These are phyloP conservation scores for Pituophis catenifer DNA, from an alignment of 2,113 vertebrate species.

Conservation along the genomic window DNA sequence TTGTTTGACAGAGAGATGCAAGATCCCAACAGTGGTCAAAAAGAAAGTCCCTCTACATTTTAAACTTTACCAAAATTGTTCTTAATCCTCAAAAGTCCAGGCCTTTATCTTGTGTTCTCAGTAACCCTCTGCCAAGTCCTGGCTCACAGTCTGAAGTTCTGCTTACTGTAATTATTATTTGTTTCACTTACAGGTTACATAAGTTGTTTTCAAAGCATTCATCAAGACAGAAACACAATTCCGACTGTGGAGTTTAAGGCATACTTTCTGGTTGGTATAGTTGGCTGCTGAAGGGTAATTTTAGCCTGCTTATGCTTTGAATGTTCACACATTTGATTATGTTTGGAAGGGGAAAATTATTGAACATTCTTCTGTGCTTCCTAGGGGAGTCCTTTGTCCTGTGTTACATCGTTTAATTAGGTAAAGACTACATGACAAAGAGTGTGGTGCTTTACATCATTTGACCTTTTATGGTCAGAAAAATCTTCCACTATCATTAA, in stretches of 20 bases:
- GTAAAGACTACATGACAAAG: background rate
- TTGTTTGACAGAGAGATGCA: background rate
- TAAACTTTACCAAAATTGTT: background rate
- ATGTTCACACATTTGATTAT: background rate
- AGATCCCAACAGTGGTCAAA: background rate
- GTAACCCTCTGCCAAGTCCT: background rate
- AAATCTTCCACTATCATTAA: background rate
- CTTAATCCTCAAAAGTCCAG: background rate
- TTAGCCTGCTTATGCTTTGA: slow-evolving; percentile 3
- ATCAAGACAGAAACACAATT: slow-evolving; percentile 14
- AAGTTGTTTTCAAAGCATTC: slow-evolving; percentile 36
- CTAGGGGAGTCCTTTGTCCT: background rate
- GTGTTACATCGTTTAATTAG: background rate
- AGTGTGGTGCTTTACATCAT: background rate
- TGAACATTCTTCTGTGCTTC: background rate
- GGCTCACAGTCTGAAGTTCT: slow-evolving; percentile 4
- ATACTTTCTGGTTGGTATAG: background rate
- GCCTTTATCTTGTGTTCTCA: background rate
- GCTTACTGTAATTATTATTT: slow-evolving; percentile 34
- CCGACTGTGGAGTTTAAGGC: background rate
- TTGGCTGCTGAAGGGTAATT: background rate
- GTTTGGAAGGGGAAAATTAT: background rate
- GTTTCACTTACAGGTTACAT: background rate
- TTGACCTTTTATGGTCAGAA: slow-evolving; percentile 24
- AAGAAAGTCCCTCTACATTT: background rate